Conservation (phyloP, 2,113 vertebrate genomes). For the Cacatua alba region DNA sequence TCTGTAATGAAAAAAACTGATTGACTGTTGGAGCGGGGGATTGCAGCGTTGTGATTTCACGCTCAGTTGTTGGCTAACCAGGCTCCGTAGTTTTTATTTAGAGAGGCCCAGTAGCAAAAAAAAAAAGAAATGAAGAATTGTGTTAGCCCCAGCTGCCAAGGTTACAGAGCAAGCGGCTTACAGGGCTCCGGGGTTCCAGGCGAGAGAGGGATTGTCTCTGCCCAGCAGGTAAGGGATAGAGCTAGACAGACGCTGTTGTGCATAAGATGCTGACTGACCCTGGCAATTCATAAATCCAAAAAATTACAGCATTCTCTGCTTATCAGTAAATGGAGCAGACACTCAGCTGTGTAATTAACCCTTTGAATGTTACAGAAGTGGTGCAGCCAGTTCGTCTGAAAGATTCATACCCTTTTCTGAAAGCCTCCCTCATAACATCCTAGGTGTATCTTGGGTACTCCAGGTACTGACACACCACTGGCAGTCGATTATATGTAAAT, state of each 20-base stretch:
- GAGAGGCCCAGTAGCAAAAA: constrained; percentile 60
- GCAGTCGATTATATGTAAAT: background rate
- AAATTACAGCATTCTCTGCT: constrained; percentile 68
- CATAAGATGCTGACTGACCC: constrained; percentile 70
- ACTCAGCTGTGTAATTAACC: constrained; percentile 65
- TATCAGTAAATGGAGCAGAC: constrained; percentile 61
- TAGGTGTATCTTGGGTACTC: background rate
- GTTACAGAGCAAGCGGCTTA: constrained; percentile 74
- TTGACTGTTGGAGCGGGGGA: constrained; percentile 71
- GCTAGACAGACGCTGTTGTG: constrained; percentile 64
- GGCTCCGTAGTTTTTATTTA: constrained; percentile 75
- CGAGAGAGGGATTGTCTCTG: constrained; percentile 75
- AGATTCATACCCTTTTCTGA: background rate
- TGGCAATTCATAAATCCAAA: constrained; percentile 73
- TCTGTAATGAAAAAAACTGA: constrained; percentile 72
- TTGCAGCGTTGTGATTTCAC: constrained; percentile 77
- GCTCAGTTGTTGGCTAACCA: constrained; percentile 81
- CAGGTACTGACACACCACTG: background rate
- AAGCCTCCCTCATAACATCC: background rate
- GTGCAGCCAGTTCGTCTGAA: background rate
- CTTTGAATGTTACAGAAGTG: background rate
- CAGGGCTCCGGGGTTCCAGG: constrained; percentile 66
- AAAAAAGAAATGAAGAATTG: constrained; percentile 51
- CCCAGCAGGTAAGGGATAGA: constrained; percentile 79
- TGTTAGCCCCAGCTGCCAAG: constrained; percentile 68